Conservation (phyloP, 1,140 invertebrate species). For the Pentalonia nigronervosa region DNA sequence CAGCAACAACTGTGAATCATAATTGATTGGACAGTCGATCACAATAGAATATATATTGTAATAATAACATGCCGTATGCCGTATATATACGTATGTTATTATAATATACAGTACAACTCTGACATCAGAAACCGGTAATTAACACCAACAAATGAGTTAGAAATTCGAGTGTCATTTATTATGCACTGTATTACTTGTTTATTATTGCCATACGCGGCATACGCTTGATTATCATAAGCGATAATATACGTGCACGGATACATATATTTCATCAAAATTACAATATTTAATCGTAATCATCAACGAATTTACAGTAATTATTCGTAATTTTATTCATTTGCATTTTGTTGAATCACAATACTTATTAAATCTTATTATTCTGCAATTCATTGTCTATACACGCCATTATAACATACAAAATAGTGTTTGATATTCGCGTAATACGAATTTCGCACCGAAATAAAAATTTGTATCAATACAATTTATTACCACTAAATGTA, state of each 20-base stretch:
- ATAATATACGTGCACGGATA: neutral
- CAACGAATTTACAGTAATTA: slow-evolving; percentile 17
- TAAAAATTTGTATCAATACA: neutral
- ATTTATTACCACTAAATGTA: neutral
- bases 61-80: neutral
- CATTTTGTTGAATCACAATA: neutral
- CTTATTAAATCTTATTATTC: neutral
- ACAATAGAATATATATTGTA: neutral
- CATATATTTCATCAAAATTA: too few species aligned
- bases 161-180: slow-evolving; percentile 8
- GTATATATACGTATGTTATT: neutral
- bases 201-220: neutral
- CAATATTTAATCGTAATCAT: neutral
- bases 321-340: neutral
- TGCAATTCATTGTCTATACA: neutral
- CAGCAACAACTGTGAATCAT: slow-evolving; percentile 31
- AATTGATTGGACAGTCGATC: slow-evolving; percentile 34
- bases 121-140: slow-evolving; percentile 33
- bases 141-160: slow-evolving; percentile 33
- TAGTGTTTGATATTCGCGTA: neutral
- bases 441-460: neutral
- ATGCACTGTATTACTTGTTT: neutral
- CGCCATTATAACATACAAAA: neutral
- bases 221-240: neutral
- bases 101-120: neutral